phyloP scores from a whole-genome alignment of 2,113 vertebrate genomes.

The Rhabdomys dilectus region DNA sequence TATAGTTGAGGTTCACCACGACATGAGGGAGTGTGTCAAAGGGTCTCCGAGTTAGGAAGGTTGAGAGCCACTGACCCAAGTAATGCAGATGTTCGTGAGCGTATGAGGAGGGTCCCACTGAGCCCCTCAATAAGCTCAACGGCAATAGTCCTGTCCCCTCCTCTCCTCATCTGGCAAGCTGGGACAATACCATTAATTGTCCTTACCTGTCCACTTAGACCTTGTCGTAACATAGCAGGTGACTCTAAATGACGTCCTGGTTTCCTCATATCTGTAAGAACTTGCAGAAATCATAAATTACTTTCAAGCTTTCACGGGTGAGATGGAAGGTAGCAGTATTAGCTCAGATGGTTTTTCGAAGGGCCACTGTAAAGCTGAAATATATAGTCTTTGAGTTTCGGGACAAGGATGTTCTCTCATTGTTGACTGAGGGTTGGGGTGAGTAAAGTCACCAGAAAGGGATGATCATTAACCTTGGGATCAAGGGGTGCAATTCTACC shows the following conservation, averaged over 20 bases:
- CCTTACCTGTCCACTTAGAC: not conserved
- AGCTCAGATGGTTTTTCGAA: not conserved
- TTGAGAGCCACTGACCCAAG: not conserved
- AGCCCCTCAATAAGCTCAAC: not conserved
- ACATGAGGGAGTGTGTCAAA: not conserved
- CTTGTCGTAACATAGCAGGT: not conserved
- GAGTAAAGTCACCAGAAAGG: not conserved
- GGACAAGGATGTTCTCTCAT: not conserved
- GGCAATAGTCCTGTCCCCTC: too few species aligned
- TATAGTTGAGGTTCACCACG: not conserved
- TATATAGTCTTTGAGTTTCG: not conserved
- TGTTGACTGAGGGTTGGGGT: not conserved
- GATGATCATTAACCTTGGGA: not conserved
- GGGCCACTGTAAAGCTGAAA: not conserved
- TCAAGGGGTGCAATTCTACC: not conserved
- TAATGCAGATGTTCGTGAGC: not conserved
- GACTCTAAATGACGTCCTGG: not conserved
- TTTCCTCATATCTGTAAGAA: not conserved
- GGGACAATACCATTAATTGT: not conserved
- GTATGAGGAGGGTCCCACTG: fast-evolving
- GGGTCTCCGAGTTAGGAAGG: not conserved
- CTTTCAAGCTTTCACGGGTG: not conserved
- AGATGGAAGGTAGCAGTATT: not conserved
- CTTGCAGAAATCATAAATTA: not conserved
- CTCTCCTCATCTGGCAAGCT: not conserved